Evolutionary conservation across 2,113 vertebrate species (phyloP).

Genomic region (Uropsilus gracilis): DNA sequence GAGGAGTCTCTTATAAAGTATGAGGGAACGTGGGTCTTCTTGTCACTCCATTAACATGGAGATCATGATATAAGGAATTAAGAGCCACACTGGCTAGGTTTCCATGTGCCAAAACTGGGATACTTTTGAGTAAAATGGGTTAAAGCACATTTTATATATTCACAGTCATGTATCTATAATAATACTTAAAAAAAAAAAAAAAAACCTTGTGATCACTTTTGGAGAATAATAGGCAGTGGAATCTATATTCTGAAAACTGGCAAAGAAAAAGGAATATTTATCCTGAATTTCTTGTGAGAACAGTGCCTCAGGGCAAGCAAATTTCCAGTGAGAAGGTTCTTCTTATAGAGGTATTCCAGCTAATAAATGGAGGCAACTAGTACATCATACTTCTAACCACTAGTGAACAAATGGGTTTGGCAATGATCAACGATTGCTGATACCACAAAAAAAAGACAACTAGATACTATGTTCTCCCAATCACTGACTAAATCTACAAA

Average conservation of each 20-base stretch:
- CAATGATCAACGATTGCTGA: neutral
- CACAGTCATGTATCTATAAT: neutral
- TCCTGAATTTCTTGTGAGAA: neutral
- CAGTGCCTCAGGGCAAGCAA: neutral
- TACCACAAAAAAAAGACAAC: neutral
- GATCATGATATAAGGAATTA: neutral
- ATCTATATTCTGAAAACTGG: constrained; percentile 33
- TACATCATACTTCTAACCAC: neutral
- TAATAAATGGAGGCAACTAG: neutral
- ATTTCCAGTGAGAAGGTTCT: neutral
- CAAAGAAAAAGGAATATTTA: neutral
- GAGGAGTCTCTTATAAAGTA: too few species aligned
- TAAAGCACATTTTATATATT: neutral
- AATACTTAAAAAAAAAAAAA: constrained; percentile 5
- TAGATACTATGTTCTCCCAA: neutral
- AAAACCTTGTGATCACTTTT: neutral
- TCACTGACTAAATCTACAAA: neutral
- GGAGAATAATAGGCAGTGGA: neutral
- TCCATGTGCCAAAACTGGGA: neutral
- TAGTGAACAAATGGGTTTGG: neutral
- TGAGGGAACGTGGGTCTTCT: too few species aligned
- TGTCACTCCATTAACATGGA: neutral
- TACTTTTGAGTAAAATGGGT: neutral
- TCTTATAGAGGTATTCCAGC: neutral
- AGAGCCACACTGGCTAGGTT: neutral